Evolutionary conservation across 2,797 vertebrate genomes (phyloP).

Genomic region (Anguilla marmorata): DNA sequence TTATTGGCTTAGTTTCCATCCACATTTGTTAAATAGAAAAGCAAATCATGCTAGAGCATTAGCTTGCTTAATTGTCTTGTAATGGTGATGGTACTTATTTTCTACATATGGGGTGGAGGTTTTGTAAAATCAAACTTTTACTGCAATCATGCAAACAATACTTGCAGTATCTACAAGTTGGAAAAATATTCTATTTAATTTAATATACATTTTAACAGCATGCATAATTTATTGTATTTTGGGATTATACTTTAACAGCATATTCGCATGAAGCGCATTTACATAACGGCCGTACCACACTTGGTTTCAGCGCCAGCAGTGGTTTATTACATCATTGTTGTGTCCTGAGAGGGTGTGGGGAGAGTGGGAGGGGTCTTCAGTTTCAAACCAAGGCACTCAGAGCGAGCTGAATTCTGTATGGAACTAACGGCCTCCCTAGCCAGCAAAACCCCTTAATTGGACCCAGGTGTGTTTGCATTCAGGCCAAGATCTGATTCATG

Average conservation of each 20-base stretch:
- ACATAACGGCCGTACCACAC: not conserved
- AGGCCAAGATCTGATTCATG: slow-evolving; percentile 20
- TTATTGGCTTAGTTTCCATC: not conserved
- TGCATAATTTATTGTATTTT: not conserved
- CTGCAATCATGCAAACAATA: not conserved
- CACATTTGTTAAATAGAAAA: not conserved
- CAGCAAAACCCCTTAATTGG: not conserved
- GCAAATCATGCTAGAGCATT: not conserved
- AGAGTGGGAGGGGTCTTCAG: not conserved
- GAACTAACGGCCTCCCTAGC: not conserved
- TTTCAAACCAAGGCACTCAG: not conserved
- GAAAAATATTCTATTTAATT: not conserved
- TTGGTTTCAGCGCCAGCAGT: not conserved
- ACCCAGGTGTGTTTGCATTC: not conserved
- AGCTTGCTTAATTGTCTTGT: not conserved
- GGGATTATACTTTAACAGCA: not conserved
- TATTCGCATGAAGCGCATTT: not conserved
- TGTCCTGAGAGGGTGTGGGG: not conserved
- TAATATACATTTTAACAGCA: not conserved
- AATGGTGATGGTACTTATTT: not conserved
- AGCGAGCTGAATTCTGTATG: not conserved
- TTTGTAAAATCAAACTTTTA: not conserved
- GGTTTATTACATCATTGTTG: not conserved
- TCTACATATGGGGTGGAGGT: not conserved
- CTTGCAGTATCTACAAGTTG: not conserved